A percentile compares a stretch with the other conserved stretches of the same genome.
Conservation (phyloP, 2,888 invertebrate species). For the Hyposoter didymator region DNA sequence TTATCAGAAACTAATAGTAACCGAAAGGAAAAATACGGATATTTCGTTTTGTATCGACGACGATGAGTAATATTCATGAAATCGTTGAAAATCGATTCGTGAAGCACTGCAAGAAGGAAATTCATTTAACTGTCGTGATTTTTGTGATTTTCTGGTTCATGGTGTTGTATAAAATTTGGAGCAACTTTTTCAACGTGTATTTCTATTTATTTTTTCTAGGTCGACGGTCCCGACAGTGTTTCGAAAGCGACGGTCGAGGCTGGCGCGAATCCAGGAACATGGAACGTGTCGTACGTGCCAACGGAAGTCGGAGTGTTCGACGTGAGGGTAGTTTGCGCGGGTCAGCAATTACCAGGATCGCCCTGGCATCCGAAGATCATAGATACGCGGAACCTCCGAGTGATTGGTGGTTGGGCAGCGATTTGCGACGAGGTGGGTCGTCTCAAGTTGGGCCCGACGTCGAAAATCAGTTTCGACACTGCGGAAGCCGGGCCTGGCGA, state of each 20-base stretch:
- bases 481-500: conserved; percentile 96
- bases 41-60: not conserved
- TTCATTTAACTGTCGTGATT: not conserved
- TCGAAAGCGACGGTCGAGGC: conserved; percentile 87
- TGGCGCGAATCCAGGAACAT: conserved; percentile 90
- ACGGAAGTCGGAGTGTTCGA: conserved; percentile 96
- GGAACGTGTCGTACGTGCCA: conserved; percentile 95
- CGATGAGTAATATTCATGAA: too few relatives aligned
- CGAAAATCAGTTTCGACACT: conserved; percentile 94
- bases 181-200: not conserved
- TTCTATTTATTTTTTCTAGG: conserved; percentile 74
- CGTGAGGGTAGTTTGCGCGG: conserved; percentile 90
- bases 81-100: not conserved
- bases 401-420: conserved; percentile 93
- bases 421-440: conserved; percentile 91
- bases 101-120: not conserved
- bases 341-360: conserved; percentile 89
- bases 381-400: conserved; percentile 86
- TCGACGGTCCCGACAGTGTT: conserved; percentile 87
- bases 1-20: not conserved
- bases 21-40: not conserved
- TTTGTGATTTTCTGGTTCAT: not conserved
- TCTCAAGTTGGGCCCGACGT: conserved; percentile 87
- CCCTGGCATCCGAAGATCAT: conserved; percentile 92
- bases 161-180: not conserved